These are phyloP conservation scores for Pomatostomus ruficeps DNA, from an alignment of 2,113 vertebrate genomes.

Conservation along the genomic window DNA sequence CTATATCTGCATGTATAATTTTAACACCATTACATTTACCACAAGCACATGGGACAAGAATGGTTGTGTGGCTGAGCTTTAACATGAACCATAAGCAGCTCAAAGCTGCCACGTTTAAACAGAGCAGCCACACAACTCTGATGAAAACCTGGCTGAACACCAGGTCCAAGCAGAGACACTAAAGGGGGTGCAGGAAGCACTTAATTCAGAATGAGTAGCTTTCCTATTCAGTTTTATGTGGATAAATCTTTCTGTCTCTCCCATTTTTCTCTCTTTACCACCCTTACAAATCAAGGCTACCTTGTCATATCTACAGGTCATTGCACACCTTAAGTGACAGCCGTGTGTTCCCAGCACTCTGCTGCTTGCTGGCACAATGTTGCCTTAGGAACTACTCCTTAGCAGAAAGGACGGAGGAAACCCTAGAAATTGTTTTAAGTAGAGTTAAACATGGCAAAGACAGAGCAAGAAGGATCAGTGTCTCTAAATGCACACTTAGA, in stretches of 20 bases:
- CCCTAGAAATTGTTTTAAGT: fast-evolving
- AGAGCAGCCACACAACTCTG: not conserved
- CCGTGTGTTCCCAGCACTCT: not conserved
- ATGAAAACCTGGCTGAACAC: not conserved
- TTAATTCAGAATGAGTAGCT: not conserved
- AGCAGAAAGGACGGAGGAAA: not conserved
- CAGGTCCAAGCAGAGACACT: not conserved
- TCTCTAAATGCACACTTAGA: not conserved
- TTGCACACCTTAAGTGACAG: not conserved
- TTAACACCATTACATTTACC: not conserved
- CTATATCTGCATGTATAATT: not conserved
- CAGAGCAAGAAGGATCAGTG: not conserved
- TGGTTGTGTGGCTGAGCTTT: not conserved
- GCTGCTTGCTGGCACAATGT: not conserved
- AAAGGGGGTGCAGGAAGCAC: not conserved
- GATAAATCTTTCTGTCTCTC: not conserved
- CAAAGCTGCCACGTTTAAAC: not conserved
- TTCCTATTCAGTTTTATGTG: not conserved
- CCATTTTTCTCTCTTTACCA: not conserved
- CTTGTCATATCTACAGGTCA: not conserved
- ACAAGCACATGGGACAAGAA: not conserved
- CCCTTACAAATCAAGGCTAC: not conserved
- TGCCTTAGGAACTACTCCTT: not conserved
- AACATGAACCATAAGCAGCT: not conserved
- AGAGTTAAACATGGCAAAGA: not conserved